Evolutionary conservation across 2,888 invertebrate genomes (phyloP).

Genomic region (Aethes cnicana): DNA sequence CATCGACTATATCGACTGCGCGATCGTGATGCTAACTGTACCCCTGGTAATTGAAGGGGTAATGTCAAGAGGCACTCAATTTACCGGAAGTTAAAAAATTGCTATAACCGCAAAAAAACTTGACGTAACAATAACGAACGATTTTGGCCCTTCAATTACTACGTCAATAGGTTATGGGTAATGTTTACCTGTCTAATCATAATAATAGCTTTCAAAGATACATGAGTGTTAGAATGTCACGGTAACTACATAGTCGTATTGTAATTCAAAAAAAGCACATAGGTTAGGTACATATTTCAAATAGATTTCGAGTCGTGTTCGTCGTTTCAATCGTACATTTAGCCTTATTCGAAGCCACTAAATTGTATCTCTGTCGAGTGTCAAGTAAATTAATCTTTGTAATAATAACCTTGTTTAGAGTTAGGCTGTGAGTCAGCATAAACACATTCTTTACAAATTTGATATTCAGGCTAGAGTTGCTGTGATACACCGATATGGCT

Average conservation of each 20-base stretch:
- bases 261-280: slow-evolving; percentile 52
- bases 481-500: slow-evolving; percentile 80
- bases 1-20: background rate
- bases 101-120: too few relatives aligned
- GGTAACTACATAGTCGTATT: slow-evolving; percentile 54
- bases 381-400: slow-evolving; percentile 58
- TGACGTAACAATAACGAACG: too few relatives aligned
- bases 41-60: slow-evolving; percentile 27
- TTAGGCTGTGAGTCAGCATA: slow-evolving; percentile 78
- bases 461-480: slow-evolving; percentile 80
- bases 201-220: slow-evolving; percentile 51
- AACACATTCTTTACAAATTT: slow-evolving; percentile 75
- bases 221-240: slow-evolving; percentile 60
- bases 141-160: slow-evolving; percentile 27
- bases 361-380: slow-evolving; percentile 51
- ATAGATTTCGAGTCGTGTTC: slow-evolving; percentile 66
- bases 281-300: slow-evolving; percentile 48
- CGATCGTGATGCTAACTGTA: slow-evolving; percentile 1
- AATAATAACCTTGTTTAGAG: slow-evolving; percentile 69
- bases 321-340: slow-evolving; percentile 65
- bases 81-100: too few relatives aligned
- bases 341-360: slow-evolving; percentile 52
- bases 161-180: slow-evolving; percentile 39
- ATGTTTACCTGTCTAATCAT: slow-evolving; percentile 42
- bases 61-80: background rate